Evolutionary conservation across 2,113 vertebrate genomes (phyloP).

Genomic region (Vulpes vulpes): DNA sequence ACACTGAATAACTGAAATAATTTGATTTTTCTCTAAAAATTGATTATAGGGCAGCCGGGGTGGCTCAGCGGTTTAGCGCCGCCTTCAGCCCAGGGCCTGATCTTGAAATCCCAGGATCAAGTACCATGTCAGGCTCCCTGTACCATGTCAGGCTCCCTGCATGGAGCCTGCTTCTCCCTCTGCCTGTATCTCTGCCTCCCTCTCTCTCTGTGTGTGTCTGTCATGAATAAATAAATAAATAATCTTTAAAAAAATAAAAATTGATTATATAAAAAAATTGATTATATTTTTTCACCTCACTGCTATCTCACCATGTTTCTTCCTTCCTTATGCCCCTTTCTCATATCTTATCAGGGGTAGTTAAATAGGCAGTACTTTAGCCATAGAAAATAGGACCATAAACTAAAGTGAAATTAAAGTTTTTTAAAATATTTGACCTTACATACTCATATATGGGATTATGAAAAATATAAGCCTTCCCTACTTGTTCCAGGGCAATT

Average conservation of each 20-base stretch:
- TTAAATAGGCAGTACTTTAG: background rate
- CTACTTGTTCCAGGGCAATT: background rate
- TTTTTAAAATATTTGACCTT: background rate
- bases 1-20: background rate
- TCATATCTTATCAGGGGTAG: background rate
- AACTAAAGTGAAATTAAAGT: background rate
- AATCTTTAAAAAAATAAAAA: no score
- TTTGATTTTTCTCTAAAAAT: background rate
- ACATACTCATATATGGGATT: background rate
- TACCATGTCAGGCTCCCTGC: no score
- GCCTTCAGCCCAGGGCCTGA: no score
- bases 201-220: no score
- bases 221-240: no score
- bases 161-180: no score
- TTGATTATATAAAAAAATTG: background rate
- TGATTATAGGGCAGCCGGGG: no score
- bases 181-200: no score
- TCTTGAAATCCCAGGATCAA: no score
- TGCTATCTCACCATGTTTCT: background rate
- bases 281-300: background rate
- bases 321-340: background rate
- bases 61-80: no score
- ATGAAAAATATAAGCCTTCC: background rate
- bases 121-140: no score
- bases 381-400: background rate